Conservation (phyloP, 2,888 invertebrate species). For the Netelia melanura region DNA sequence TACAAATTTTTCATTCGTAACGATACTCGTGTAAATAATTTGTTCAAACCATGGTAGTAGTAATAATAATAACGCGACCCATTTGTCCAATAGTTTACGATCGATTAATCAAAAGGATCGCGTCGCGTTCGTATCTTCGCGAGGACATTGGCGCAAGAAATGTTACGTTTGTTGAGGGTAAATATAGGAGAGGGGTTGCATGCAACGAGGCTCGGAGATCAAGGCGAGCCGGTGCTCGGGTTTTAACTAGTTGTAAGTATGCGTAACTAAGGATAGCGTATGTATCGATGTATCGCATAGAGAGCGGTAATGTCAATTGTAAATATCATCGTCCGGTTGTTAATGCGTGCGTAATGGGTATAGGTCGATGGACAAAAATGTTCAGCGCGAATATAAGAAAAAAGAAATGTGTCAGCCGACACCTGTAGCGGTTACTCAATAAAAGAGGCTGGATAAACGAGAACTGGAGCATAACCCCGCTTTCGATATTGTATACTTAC, state of each 20-base stretch:
- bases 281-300: neutral
- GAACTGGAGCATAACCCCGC: neutral
- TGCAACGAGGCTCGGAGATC: too few relatives aligned
- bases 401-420: constrained; percentile 33
- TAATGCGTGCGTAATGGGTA: neutral
- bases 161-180: too few relatives aligned
- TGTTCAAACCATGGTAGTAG: too few relatives aligned
- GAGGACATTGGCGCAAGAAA: neutral
- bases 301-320: constrained; percentile 6
- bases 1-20: too few relatives aligned
- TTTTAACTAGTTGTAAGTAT: neutral
- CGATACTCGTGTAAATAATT: too few relatives aligned
- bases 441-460: constrained; percentile 28
- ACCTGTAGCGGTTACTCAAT: constrained; percentile 61
- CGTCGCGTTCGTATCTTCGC: neutral
- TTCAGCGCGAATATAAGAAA: neutral
- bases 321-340: neutral
- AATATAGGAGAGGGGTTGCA: too few relatives aligned
- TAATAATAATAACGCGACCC: too few relatives aligned
- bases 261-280: neutral
- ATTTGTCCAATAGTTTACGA: neutral
- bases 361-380: neutral
- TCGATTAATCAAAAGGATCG: neutral
- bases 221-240: too few relatives aligned
- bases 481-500: too few relatives aligned